Base-by-base conservation (phyloP, 2,797 vertebrate species). In the Adelosebastes latens region DNA sequence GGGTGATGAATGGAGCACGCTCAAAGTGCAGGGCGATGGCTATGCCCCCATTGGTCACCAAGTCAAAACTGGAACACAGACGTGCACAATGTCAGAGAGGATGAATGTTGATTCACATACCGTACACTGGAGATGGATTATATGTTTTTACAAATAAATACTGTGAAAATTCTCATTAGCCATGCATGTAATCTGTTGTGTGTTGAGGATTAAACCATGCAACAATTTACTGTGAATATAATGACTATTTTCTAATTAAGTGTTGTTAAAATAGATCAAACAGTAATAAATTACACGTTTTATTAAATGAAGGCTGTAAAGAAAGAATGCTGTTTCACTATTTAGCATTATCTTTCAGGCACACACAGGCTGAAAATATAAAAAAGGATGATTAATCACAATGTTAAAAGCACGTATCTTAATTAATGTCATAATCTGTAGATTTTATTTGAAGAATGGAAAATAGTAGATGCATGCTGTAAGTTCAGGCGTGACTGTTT, bases 1-100 rank as follows among this genome's bases (percentile, higher is more conserved):
- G 99, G 13, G 97, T 97, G 94, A 99, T 98, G 96, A 99, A 99
- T 13, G 99, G 99, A 10, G 98, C 97, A 0, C 99, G 96, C 90
- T 99, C 97, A 39, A 99, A 99, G 89, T 96, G 96, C 88, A 99
- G 93, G 65, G 96, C 96, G 77, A 98, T 93, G 74, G 98, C 97
- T 82, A 99, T 94, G 49, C 99, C 99, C 2, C 99, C 99, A 0
- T 97, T 96, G 70, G 98, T 98, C 91, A 99, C 96, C 68, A 99
- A 95, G 93, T 99, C 99, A 70, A 99, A 99, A 93, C 99, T 99
- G 95, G 83, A 93, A 93, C 62, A 89, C 36, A 90, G 79, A 84
- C 1, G 39, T 27, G 64, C 13, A 66, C 56, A 83, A 10, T 76
- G 77, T 81, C 75, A 85, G 72, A 55, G 36, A 72, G 59, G 59